A percentile compares a stretch with the other conserved stretches of the same genome.
These are phyloP conservation scores for Caenorhabditis inopinata DNA, from an alignment of 1,140 invertebrate species.

Conservation along the genomic window DNA sequence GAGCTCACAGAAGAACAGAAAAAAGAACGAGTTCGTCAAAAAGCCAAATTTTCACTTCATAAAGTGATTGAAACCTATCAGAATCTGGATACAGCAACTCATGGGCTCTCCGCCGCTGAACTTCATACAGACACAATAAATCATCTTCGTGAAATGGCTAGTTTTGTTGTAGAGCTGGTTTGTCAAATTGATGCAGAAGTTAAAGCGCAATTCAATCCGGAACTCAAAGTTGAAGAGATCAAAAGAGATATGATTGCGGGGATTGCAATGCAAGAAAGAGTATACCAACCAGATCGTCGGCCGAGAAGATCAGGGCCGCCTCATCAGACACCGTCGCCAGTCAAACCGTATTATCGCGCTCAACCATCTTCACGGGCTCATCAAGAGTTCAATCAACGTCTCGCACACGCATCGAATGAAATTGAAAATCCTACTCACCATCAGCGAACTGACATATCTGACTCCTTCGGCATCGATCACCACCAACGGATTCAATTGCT, in stretches of 20 bases:
- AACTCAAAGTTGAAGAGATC: neutral
- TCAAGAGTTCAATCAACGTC: neutral
- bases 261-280: neutral
- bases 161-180: neutral
- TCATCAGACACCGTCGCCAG: neutral
- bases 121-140: neutral
- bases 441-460: neutral
- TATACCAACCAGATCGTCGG: neutral
- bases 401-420: too few relatives aligned
- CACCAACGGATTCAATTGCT: neutral
- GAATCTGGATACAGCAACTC: neutral
- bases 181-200: neutral
- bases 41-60: neutral
- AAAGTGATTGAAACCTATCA: neutral
- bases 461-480: neutral
- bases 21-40: neutral
- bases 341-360: neutral
- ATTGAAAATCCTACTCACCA: neutral
- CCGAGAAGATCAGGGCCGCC: neutral
- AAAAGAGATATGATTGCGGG: slow-evolving; percentile 14
- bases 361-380: neutral
- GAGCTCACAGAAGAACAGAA: neutral
- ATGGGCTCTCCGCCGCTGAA: neutral
- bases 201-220: neutral
- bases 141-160: slow-evolving; percentile 5